Percentiles rank a stretch among this genome's conserved stretches.
Conservation (phyloP, 2,797 vertebrate genomes). For the Acropternis orthonyx region DNA sequence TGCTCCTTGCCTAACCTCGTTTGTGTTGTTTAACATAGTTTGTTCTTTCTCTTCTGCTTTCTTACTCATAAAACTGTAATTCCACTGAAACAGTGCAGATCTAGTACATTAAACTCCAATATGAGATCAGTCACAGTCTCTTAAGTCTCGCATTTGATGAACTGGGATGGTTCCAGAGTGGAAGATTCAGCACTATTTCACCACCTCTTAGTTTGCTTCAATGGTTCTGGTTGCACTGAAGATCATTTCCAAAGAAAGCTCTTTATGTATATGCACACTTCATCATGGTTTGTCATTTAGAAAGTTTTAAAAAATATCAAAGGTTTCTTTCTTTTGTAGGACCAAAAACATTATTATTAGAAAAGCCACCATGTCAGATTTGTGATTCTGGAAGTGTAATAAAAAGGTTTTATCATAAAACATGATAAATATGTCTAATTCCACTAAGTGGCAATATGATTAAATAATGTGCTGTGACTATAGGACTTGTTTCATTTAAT, state of each 20-base stretch:
- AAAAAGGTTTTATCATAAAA: not conserved
- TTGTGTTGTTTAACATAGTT: not conserved
- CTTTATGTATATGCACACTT: not conserved
- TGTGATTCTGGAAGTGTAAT: not conserved
- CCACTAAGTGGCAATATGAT: not conserved
- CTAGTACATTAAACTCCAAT: not conserved
- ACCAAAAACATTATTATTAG: not conserved
- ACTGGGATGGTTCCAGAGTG: not conserved
- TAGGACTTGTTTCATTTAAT: not conserved
- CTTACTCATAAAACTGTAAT: not conserved
- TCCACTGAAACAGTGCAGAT: not conserved
- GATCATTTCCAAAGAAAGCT: not conserved
- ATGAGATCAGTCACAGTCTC: not conserved
- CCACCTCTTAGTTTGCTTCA: not conserved
- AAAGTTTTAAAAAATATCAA: not conserved
- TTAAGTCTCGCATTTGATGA: not conserved
- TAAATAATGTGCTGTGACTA: not conserved
- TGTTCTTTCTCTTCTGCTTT: not conserved
- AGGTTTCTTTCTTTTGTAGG: not conserved
- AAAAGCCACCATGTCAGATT: not conserved
- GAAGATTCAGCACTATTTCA: not conserved
- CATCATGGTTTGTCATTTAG: not conserved
- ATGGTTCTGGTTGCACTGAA: not conserved
- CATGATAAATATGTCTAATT: not conserved
- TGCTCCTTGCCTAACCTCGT: not conserved